Base-by-base conservation (phyloP, 2,797 vertebrate genomes). In the Mionectes olivaceus region DNA sequence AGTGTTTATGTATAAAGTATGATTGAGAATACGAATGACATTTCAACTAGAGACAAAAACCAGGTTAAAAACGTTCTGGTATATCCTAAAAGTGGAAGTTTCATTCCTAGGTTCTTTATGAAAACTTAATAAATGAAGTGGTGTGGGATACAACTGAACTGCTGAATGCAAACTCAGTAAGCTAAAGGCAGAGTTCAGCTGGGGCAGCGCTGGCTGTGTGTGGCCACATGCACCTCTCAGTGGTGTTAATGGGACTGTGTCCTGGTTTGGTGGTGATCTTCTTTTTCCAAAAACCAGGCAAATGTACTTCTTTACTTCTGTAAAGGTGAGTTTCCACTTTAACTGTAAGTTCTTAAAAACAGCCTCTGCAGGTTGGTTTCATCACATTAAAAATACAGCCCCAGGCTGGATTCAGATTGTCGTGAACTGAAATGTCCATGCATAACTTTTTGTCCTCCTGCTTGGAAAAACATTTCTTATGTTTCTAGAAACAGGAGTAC, bases 1-100 rank as follows among this genome's bases (percentile, higher is more conserved):
- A 92, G 61, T 69, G 68, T 93, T 95, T 87, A 83, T 93, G 91
- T 88, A 93, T 91, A 94, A 92, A 95, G 95, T 87, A 91, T 76
- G 61, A 88, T 93, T 35, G 78, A 92, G 94, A 89, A 85, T 89
- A 89, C 53, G n/a, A 53, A 55, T 91, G 76, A 73, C 89, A 92
- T 87, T 95, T 95, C 94, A 93, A 56, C 79, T 61, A 85, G 56
- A 87, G 79, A 81, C 61, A 81, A 88, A 97, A 95, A 83, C 92
- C 92, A 91, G 87, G 75, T 93, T 80, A 69, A 81, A 92, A 91
- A 35, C 25, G 25, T 78, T 89, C 73, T 89, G 61, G 57, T 59
- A 87, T 87, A 84, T 73, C 71, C 84, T 73, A 67, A 89, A 95
- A 90, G 83, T n/a, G 28, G n/a, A 92, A 87, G 35, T 80, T 93